Evolutionary conservation across 2,797 vertebrate species (phyloP).

Genomic region (Labeo calbasu): DNA sequence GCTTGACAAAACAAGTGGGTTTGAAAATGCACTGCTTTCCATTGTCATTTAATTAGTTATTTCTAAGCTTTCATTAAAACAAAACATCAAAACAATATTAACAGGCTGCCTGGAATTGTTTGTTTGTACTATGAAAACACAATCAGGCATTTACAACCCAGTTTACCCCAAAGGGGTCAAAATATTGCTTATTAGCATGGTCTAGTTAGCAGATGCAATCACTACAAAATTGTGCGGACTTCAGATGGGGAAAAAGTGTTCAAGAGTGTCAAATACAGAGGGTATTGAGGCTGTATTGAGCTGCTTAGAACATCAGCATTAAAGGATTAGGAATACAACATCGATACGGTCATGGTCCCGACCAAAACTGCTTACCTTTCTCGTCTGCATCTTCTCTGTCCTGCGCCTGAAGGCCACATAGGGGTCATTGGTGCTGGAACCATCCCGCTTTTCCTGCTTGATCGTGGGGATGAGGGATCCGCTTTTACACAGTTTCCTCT

Average conservation of each 20-base stretch:
- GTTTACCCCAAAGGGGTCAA: neutral
- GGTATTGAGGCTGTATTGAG: neutral
- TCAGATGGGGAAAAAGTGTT: neutral
- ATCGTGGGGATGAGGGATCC: conserved; percentile 90
- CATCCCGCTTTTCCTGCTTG: conserved; percentile 97
- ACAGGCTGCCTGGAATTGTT: neutral
- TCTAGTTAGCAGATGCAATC: neutral
- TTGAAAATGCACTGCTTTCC: neutral
- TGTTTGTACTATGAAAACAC: neutral
- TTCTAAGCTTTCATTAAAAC: neutral
- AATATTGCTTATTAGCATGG: neutral
- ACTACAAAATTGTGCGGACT: neutral
- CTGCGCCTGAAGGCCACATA: conserved; percentile 97
- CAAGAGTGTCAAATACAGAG: neutral
- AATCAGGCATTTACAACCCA: neutral
- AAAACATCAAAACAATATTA: neutral
- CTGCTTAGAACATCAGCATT: conserved; percentile 12
- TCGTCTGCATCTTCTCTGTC: conserved; percentile 99
- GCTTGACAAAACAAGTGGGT: neutral
- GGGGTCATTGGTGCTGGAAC: conserved; percentile 96
- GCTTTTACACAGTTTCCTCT: conserved; percentile 89
- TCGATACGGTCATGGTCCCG: neutral
- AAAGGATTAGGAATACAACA: conserved; percentile 4
- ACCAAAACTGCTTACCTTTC: conserved; percentile 82
- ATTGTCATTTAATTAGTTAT: neutral